Percentiles rank a stretch among this genome's conserved stretches.
Conservation (phyloP, 2,113 vertebrate genomes). For the Apus apus region DNA sequence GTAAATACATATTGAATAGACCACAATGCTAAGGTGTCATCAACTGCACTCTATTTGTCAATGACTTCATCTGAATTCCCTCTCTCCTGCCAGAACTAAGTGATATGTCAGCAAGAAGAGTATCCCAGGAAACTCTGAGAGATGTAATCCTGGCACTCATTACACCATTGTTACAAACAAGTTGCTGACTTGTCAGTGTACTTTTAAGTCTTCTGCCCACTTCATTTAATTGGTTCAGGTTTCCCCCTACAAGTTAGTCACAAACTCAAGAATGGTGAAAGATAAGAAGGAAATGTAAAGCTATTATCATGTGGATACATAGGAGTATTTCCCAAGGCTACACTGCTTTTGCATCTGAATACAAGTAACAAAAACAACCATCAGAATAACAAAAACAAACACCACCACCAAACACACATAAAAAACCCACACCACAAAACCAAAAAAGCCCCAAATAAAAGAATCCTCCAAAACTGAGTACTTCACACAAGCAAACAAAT, state of each 20-base stretch:
- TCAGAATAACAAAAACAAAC: neutral
- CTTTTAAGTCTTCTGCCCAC: neutral
- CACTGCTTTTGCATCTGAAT: neutral
- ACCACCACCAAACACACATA: too few relatives aligned
- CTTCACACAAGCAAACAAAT: neutral
- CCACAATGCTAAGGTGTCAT: neutral
- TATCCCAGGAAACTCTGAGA: neutral
- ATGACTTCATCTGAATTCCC: neutral
- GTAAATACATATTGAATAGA: neutral
- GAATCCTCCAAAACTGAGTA: neutral
- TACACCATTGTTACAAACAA: neutral
- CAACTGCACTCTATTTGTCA: neutral
- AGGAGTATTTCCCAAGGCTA: neutral
- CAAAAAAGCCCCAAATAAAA: fast-evolving
- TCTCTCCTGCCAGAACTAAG: neutral
- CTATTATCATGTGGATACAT: fast-evolving
- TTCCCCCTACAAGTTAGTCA: neutral
- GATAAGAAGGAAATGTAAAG: neutral
- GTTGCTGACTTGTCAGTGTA: neutral
- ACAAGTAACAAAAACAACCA: neutral
- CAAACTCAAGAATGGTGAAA: neutral
- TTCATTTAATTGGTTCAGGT: neutral
- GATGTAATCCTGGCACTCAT: neutral
- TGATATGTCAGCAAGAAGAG: neutral
- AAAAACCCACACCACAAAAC: neutral